Percentiles rank a stretch among this genome's conserved stretches.
Evolutionary conservation across 2,888 invertebrate genomes (phyloP).

Genomic region (Campoplex nolae): DNA sequence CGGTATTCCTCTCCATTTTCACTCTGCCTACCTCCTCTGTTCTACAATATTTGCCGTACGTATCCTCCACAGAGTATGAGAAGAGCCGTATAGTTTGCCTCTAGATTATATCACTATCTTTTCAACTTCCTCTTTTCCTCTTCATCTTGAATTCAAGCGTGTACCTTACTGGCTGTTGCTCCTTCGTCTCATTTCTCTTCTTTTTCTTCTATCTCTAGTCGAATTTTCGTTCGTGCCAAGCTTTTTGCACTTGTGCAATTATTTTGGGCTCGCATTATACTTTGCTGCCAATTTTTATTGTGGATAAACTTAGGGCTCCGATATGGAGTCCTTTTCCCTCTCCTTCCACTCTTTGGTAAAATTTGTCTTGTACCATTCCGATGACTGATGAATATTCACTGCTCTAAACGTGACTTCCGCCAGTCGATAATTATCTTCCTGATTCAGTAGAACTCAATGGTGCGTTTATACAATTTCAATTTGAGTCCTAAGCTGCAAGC

Average conservation of each 20-base stretch:
- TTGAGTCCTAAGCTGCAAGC: not conserved
- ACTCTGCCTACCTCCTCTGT: slow-evolving; percentile 15
- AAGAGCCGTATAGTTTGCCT: slow-evolving; percentile 55
- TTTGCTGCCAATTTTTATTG: slow-evolving; percentile 8
- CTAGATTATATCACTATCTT: slow-evolving; percentile 60
- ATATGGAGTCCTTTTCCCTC: not conserved
- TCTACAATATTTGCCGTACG: slow-evolving; percentile 23
- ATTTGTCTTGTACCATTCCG: not conserved
- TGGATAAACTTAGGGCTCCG: not conserved
- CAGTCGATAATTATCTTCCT: not conserved
- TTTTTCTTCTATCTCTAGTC: not conserved
- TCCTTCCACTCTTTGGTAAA: not conserved
- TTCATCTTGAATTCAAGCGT: slow-evolving; percentile 20
- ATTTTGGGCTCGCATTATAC: slow-evolving; percentile 27
- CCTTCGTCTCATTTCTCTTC: not conserved
- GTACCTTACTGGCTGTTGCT: slow-evolving; percentile 11
- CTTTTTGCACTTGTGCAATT: slow-evolving; percentile 42
- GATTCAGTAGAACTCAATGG: no score
- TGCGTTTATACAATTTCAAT: not conserved
- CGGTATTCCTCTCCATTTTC: slow-evolving; percentile 22
- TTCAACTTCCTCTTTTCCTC: slow-evolving; percentile 41
- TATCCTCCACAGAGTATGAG: slow-evolving; percentile 26
- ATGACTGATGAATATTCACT: not conserved
- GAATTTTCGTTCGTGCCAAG: not conserved
- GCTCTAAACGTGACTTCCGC: not conserved